A percentile compares a stretch with the other conserved stretches of the same genome.
phyloP scores from a whole-genome alignment of 2,888 invertebrate species.

The Melanostoma mellinum region DNA sequence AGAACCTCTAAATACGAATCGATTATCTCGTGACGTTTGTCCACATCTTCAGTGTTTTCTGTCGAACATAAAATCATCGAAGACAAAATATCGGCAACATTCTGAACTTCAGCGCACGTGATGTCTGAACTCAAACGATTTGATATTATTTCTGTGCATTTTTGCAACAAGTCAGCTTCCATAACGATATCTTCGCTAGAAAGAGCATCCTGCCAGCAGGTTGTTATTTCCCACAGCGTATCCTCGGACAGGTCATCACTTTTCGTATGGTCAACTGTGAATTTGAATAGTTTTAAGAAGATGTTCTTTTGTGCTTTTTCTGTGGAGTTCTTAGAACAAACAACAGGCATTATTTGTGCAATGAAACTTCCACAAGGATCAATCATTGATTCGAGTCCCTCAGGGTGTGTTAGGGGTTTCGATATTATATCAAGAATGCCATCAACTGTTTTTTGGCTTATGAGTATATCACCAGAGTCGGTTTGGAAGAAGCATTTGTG shows the following conservation, averaged over 20 bases:
- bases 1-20: conserved; percentile 75
- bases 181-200: conserved; percentile 79
- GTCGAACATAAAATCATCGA: conserved; percentile 79
- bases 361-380: conserved; percentile 83
- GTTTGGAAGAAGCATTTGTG: conserved; percentile 82
- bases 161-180: conserved; percentile 74
- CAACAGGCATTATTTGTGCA: conserved; percentile 83
- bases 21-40: conserved; percentile 74
- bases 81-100: conserved; percentile 77
- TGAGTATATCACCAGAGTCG: conserved; percentile 79
- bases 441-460: conserved; percentile 78
- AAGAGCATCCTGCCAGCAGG: conserved; percentile 84
- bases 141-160: conserved; percentile 76
- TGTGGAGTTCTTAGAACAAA: conserved; percentile 82
- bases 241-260: conserved; percentile 81
- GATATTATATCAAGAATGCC: conserved; percentile 78
- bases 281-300: conserved; percentile 82
- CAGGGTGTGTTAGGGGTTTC: conserved; percentile 74
- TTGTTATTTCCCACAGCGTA: conserved; percentile 84
- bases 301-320: conserved; percentile 81
- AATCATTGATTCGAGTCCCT: conserved; percentile 77
- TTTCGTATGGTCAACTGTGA: conserved; percentile 81
- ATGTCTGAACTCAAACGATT: conserved; percentile 63
- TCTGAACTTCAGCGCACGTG: conserved; percentile 73
- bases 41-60: conserved; percentile 76